phyloP scores from a whole-genome alignment of 2,113 vertebrate species.

The Hyla sarda region DNA sequence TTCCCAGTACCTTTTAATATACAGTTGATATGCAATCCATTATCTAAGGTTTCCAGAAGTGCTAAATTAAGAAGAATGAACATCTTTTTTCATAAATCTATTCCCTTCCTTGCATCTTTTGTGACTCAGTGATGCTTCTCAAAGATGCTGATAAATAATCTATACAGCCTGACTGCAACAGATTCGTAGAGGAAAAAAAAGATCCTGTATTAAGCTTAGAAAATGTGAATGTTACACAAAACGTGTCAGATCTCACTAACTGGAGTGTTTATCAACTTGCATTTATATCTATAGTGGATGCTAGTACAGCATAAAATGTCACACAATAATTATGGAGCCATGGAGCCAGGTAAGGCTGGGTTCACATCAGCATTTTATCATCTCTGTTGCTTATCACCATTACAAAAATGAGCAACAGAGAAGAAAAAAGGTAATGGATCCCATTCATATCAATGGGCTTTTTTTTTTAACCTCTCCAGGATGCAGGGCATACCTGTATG shows the following conservation, averaged over 20 bases:
- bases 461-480: no score
- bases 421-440: no score
- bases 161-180: slow-evolving; percentile 5
- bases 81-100: slow-evolving; percentile 2
- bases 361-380: no score
- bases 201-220: not conserved
- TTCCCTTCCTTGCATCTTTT: slow-evolving; percentile 7
- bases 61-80: not conserved
- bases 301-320: not conserved
- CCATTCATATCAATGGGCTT: no score
- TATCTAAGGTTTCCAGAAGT: slow-evolving; percentile 3
- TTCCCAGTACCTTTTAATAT: not conserved
- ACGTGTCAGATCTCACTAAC: not conserved
- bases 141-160: slow-evolving; percentile 41
- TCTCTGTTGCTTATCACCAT: no score
- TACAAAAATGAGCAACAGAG: no score
- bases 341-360: no score
- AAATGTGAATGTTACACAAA: slow-evolving; percentile 13
- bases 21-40: not conserved
- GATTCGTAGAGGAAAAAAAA: slow-evolving; percentile 4
- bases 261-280: not conserved
- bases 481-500: no score
- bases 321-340: not conserved
- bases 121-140: not conserved
- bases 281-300: not conserved